Conservation (phyloP, 2,797 vertebrate species). For the Cyprinella venusta region DNA sequence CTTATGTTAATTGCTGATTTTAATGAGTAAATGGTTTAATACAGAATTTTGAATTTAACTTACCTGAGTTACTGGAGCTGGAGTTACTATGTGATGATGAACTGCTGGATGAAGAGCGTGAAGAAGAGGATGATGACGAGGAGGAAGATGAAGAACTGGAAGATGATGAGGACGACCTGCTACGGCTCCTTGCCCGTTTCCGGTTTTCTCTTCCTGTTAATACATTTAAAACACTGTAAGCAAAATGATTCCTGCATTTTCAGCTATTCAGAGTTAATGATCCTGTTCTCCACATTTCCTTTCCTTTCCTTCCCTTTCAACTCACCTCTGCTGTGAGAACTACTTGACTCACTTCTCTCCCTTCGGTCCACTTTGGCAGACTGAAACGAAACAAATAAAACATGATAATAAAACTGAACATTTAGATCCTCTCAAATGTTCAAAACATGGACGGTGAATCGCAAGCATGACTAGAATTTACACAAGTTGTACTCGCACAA, state of each 20-base stretch:
- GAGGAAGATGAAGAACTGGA: constrained; percentile 74
- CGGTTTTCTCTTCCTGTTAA: constrained; percentile 76
- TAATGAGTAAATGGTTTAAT: neutral
- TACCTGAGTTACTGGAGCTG: constrained; percentile 82
- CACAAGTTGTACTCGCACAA: neutral
- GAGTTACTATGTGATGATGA: constrained; percentile 74
- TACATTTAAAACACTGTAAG: neutral
- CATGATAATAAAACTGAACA: neutral
- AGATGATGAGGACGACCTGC: constrained; percentile 80
- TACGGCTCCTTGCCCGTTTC: constrained; percentile 86
- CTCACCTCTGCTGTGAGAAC: constrained; percentile 71
- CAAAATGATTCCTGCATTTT: neutral
- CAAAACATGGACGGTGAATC: neutral
- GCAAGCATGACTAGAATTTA: neutral
- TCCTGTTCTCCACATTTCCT: too few relatives aligned
- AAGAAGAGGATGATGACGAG: constrained; percentile 73
- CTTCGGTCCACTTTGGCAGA: constrained; percentile 70
- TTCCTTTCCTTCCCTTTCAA: neutral
- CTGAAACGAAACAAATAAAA: constrained; percentile 60
- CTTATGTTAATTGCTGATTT: neutral
- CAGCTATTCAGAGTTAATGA: neutral
- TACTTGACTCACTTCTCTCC: constrained; percentile 72
- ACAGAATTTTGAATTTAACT: neutral
- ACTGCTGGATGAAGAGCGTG: constrained; percentile 77
- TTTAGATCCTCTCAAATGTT: neutral